These are phyloP conservation scores for Clarias gariepinus DNA, from an alignment of 2,113 vertebrate species.

Conservation along the genomic window DNA sequence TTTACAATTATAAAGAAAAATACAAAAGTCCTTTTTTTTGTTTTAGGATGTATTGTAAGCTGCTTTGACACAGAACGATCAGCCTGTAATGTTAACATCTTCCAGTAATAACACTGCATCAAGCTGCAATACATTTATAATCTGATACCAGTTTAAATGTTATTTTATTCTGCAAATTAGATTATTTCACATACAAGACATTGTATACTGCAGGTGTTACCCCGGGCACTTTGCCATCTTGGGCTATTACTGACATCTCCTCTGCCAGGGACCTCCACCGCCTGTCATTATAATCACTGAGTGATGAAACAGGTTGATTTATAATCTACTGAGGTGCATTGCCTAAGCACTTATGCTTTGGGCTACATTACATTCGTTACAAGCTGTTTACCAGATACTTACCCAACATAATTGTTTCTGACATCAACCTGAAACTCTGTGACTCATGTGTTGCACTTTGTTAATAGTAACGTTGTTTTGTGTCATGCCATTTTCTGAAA, in stretches of 20 bases:
- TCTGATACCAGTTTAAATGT: background rate
- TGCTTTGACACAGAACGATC: background rate
- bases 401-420: slow-evolving; percentile 7
- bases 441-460: slow-evolving; percentile 28
- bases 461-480: too few relatives aligned
- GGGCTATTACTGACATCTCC: background rate
- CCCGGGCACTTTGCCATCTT: background rate
- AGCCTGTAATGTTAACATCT: background rate
- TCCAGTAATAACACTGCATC: background rate
- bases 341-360: background rate
- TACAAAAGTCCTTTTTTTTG: background rate
- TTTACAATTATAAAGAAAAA: background rate
- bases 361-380: background rate
- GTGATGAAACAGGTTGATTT: background rate
- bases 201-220: background rate
- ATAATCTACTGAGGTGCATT: background rate
- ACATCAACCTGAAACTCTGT: slow-evolving; percentile 36
- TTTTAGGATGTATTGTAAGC: background rate
- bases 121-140: too few relatives aligned
- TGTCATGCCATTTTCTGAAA: background rate
- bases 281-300: background rate
- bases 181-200: background rate
- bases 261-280: background rate
- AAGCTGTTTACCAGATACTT: slow-evolving; percentile 18
- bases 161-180: background rate